A percentile compares a stretch with the other conserved stretches of the same genome.
Conservation (phyloP, 2,888 invertebrate species). For the Alsophila aescularia region DNA sequence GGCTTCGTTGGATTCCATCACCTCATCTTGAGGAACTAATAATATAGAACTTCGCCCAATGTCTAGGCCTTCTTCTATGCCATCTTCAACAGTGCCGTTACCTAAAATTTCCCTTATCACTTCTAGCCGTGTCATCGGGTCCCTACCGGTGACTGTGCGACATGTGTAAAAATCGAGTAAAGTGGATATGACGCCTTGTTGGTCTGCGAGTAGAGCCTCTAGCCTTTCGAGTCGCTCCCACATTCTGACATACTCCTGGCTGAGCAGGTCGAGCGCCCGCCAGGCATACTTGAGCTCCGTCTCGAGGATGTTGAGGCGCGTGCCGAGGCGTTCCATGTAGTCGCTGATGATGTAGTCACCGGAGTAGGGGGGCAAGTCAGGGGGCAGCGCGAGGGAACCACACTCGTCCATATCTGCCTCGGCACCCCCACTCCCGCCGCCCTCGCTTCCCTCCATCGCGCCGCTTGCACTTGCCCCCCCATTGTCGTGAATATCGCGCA, state of each 20-base stretch:
- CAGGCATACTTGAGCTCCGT: constrained; percentile 96
- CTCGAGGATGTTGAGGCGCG: constrained; percentile 93
- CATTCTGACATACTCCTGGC: constrained; percentile 97
- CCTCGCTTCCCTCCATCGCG: constrained; percentile 83
- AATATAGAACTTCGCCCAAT: constrained; percentile 72
- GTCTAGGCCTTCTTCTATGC: constrained; percentile 87
- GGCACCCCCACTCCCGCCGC: constrained; percentile 81
- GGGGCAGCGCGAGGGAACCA: constrained; percentile 82
- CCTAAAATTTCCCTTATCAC: constrained; percentile 87
- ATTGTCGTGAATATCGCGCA: constrained; percentile 83
- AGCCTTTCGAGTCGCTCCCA: constrained; percentile 96
- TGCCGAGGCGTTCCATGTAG: constrained; percentile 95
- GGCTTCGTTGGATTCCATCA: constrained; percentile 92
- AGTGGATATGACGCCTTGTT: constrained; percentile 95
- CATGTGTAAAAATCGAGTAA: constrained; percentile 91
- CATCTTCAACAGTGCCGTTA: constrained; percentile 87
- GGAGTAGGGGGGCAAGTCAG: constrained; percentile 81
- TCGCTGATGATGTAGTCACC: constrained; percentile 93
- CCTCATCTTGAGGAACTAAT: constrained; percentile 73
- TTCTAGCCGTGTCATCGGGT: constrained; percentile 82
- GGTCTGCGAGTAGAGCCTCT: constrained; percentile 93
- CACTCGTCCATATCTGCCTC: constrained; percentile 82
- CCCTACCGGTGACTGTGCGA: constrained; percentile 78
- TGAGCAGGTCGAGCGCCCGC: constrained; percentile 94
- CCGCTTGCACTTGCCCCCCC: constrained; percentile 77